Evolutionary conservation across 1,140 invertebrate genomes (phyloP).

Genomic region (Heliconius congener): DNA sequence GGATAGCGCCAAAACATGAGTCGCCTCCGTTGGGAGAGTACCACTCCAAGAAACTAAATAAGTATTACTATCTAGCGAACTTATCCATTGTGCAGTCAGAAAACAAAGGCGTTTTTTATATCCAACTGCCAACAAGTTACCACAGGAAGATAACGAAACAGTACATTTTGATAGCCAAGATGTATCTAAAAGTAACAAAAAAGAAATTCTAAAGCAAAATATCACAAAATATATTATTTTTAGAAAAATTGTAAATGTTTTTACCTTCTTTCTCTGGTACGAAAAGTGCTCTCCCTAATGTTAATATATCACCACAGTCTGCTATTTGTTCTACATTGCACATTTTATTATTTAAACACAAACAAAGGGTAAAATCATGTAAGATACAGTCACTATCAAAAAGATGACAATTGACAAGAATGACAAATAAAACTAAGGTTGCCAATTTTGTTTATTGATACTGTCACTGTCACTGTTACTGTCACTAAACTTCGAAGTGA

Average conservation of each 20-base stretch:
- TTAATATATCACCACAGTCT: conserved; percentile 83
- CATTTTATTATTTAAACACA: conserved; percentile 39
- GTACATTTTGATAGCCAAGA: conserved; percentile 88
- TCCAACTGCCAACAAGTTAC: conserved; percentile 87
- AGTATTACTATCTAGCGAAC: conserved; percentile 74
- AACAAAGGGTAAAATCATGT: not conserved
- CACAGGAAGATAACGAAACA: conserved; percentile 87
- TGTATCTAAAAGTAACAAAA: conserved; percentile 75
- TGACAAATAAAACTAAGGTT: no score
- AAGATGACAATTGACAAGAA: not conserved
- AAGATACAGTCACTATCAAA: not conserved
- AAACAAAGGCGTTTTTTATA: conserved; percentile 85
- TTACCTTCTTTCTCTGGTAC: conserved; percentile 75
- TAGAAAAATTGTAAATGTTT: not conserved
- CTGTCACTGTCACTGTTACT: no score
- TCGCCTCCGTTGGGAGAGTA: conserved; percentile 78
- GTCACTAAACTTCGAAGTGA: no score
- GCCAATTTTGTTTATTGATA: no score
- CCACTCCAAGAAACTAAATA: conserved; percentile 82
- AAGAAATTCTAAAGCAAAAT: not conserved
- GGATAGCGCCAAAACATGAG: conserved; percentile 74
- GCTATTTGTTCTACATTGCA: conserved; percentile 87
- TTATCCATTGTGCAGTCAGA: conserved; percentile 85
- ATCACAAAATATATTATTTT: not conserved
- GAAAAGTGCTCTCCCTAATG: conserved; percentile 83